These are phyloP conservation scores for Pemphigus obesinymphae DNA, from an alignment of 1,140 invertebrate species.

Conservation along the genomic window DNA sequence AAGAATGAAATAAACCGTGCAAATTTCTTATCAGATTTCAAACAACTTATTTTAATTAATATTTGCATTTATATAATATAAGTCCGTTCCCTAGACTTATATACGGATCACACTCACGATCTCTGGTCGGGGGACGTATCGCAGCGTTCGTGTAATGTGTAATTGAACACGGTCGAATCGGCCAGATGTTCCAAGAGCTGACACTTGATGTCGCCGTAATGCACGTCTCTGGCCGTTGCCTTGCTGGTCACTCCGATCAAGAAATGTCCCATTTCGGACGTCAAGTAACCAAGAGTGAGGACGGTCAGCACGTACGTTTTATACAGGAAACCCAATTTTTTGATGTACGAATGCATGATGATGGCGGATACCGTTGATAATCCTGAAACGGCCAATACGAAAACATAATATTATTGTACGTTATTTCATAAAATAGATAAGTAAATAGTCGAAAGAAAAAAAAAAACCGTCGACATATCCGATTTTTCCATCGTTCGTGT, in stretches of 20 bases:
- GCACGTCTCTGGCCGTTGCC: slow-evolving; percentile 72
- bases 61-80: too few relatives aligned
- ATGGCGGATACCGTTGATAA: neutral
- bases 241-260: slow-evolving; percentile 82
- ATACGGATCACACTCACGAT: slow-evolving; percentile 31
- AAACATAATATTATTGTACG: too few relatives aligned
- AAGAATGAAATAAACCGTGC: too few relatives aligned
- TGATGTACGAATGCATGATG: slow-evolving; percentile 50
- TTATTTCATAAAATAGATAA: neutral
- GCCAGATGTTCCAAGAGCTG: slow-evolving; percentile 54
- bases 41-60: too few relatives aligned
- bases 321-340: slow-evolving; percentile 66
- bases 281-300: slow-evolving; percentile 73
- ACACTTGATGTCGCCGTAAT: slow-evolving; percentile 84
- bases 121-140: slow-evolving; percentile 29
- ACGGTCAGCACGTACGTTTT: slow-evolving; percentile 70
- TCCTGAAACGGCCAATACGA: neutral
- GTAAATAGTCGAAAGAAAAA: neutral
- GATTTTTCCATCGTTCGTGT: neutral
- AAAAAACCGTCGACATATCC: neutral
- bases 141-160: slow-evolving; percentile 33
- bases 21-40: too few relatives aligned
- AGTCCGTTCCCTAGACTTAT: too few relatives aligned
- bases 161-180: slow-evolving; percentile 27
- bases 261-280: slow-evolving; percentile 81